These are phyloP conservation scores for Ceratothoa steindachneri DNA, from an alignment of 2,888 invertebrate genomes.

Conservation along the genomic window DNA sequence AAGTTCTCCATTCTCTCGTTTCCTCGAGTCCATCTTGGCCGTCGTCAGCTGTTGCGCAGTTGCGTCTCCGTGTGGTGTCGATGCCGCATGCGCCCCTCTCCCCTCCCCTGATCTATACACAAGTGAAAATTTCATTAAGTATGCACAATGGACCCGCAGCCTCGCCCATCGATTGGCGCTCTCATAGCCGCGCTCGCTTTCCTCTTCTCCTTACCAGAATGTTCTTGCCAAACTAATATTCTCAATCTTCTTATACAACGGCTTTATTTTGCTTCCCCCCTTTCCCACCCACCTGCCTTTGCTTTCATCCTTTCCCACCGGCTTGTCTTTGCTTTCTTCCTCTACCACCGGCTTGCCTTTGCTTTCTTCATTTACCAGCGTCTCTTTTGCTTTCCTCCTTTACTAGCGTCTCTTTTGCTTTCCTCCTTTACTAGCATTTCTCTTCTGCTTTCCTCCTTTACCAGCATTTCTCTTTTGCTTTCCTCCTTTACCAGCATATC, in stretches of 20 bases:
- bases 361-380: background rate
- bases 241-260: background rate
- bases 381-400: background rate
- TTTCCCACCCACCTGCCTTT: background rate
- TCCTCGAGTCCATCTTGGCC: too few species aligned
- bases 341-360: background rate
- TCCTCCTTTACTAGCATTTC: background rate
- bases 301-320: background rate
- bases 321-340: background rate
- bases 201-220: background rate
- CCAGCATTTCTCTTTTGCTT: too few species aligned
- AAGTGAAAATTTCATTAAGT: constrained; percentile 46
- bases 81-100: background rate
- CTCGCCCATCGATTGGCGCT: constrained; percentile 36
- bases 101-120: constrained; percentile 39
- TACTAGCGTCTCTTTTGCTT: background rate
- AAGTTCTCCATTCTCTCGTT: too few species aligned
- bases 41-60: constrained; percentile 12
- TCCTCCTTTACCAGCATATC: too few species aligned
- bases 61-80: background rate
- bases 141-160: constrained; percentile 44
- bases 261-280: background rate
- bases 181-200: constrained; percentile 16
- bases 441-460: background rate
- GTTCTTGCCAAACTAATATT: background rate